phyloP scores from a whole-genome alignment of 2,113 vertebrate genomes.

The Mobula hypostoma region DNA sequence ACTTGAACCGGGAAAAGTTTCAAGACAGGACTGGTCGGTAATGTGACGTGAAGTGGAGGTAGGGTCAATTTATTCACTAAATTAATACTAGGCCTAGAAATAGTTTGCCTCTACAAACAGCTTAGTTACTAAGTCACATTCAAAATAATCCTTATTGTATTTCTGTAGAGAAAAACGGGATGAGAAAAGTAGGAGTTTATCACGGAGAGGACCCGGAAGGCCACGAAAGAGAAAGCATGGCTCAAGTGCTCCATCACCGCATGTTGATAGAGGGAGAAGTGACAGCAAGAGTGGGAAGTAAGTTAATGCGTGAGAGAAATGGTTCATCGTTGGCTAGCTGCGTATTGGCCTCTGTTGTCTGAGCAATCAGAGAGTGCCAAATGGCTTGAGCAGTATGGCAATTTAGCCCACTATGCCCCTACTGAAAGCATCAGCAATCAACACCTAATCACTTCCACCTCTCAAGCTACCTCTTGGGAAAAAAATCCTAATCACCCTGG shows the following conservation, averaged over 20 bases:
- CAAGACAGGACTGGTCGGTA: too few species aligned
- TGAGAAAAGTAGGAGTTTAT: slow-evolving; percentile 82
- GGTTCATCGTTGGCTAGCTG: neutral
- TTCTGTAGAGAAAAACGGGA: slow-evolving; percentile 78
- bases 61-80: neutral
- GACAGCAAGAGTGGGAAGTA: slow-evolving; percentile 82
- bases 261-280: slow-evolving; percentile 74
- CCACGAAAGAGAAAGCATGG: slow-evolving; percentile 89
- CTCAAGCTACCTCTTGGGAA: neutral
- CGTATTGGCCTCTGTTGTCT: neutral
- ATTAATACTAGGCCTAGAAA: neutral
- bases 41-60: neutral
- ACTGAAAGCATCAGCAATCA: neutral
- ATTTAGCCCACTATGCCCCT: neutral
- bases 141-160: slow-evolving; percentile 23
- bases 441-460: neutral
- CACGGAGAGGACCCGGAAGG: slow-evolving; percentile 83
- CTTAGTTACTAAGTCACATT: neutral
- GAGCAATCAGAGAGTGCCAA: neutral
- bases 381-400: too few species aligned
- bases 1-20: neutral
- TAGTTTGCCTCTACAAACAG: slow-evolving; percentile 7
- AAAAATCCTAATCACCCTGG: neutral
- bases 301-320: slow-evolving; percentile 44
- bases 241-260: slow-evolving; percentile 63